Percentiles rank a stretch among this genome's conserved stretches.
These are phyloP conservation scores for Tethea ocularis DNA, from an alignment of 2,888 invertebrate genomes.

Conservation along the genomic window DNA sequence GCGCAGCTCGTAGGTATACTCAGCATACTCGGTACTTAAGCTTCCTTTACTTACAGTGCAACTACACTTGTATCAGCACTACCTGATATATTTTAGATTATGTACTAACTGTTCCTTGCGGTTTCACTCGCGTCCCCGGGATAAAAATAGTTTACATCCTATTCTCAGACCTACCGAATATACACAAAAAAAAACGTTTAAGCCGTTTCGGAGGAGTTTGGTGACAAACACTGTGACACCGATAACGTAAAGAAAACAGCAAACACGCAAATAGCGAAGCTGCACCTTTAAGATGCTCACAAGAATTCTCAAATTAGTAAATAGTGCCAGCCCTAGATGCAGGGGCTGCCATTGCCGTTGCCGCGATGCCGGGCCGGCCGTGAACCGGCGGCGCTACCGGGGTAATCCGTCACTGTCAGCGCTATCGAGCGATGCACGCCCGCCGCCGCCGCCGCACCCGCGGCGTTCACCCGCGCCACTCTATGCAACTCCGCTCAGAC, in stretches of 20 bases:
- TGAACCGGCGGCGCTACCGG: constrained; percentile 59
- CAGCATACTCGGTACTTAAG: too few species aligned
- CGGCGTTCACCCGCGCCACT: constrained; percentile 19
- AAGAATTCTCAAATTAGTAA: neutral
- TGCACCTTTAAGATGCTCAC: neutral
- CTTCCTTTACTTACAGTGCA: too few species aligned
- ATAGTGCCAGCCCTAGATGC: constrained; percentile 14
- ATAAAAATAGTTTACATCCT: too few species aligned
- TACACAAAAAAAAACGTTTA: too few species aligned
- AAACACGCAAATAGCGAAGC: neutral
- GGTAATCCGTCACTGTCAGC: constrained; percentile 77
- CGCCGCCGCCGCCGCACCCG: constrained; percentile 32
- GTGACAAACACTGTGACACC: too few species aligned
- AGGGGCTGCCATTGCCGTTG: constrained; percentile 30
- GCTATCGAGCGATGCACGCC: constrained; percentile 79
- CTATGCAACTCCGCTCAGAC: constrained; percentile 46
- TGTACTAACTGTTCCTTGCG: too few species aligned
- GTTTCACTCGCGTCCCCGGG: too few species aligned
- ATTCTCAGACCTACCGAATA: too few species aligned
- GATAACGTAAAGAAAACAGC: neutral
- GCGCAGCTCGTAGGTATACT: too few species aligned
- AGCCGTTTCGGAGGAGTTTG: too few species aligned
- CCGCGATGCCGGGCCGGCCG: constrained; percentile 43
- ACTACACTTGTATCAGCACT: too few species aligned
- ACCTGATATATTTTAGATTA: too few species aligned